Evolutionary conservation across 2,888 invertebrate genomes (phyloP), one percentile per base, ranked within the genome.

Genomic region (Incurvaria masculella): DNA sequence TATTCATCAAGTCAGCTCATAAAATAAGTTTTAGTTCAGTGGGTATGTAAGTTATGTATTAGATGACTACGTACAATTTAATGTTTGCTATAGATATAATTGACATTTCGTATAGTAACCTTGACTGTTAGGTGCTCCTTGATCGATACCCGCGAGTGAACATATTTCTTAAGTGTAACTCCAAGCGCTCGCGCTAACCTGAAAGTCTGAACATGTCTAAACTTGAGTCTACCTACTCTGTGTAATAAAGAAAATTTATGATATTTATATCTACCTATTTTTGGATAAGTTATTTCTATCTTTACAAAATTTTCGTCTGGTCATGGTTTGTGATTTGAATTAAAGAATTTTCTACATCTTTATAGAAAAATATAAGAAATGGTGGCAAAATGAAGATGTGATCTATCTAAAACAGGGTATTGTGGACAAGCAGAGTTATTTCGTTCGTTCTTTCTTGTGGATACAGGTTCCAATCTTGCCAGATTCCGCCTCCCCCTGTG

Each of bases 1-100:
- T 74, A 75, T 72, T 75, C 73, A 78, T 80, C 78, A 79, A 63
- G 79, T 79, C 79, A 73, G 79, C 79, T 79, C 76, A 61, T 59
- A 58, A 54, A 63, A 3, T 33, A 33, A 33, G 33, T 14, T 33
- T 14, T 33, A 33, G 33, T 8, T 33, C 33, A 14, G 14, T 33
- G 33, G 33, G 14, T 33, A 33, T 14, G 33, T 33, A n/a, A 14
- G 8, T 14, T 6, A 8, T 33, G 33, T 33, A 33, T 14, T 33
- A 33, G 33, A 11, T 33, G n/a, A n/a, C n/a, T n/a, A n/a, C n/a
- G n/a, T n/a, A n/a, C n/a, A n/a, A n/a, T n/a, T n/a, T n/a, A n/a
- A n/a, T n/a, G n/a, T 33, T 33, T 14, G 33, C 33, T 14, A 14
- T 33, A 33, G 33, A 33, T 14, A 3, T 33, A 33, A 33, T 14